Evolutionary conservation across 2,797 vertebrate species (phyloP).

Genomic region (Coendou prehensilis): DNA sequence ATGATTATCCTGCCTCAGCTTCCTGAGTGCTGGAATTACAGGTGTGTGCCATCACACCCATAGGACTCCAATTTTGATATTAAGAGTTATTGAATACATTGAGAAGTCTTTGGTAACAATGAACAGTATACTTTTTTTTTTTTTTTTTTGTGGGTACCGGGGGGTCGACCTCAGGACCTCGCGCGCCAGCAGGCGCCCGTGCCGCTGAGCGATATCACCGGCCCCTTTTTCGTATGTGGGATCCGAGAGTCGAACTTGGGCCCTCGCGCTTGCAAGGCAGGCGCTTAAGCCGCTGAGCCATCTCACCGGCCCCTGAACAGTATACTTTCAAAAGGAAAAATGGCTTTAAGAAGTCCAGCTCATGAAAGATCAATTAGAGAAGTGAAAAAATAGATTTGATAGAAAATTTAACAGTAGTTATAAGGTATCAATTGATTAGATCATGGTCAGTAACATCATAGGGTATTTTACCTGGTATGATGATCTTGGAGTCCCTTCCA

Average conservation of each 20-base stretch:
- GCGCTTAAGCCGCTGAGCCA: too few species aligned
- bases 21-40: background rate
- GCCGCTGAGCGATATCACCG: too few species aligned
- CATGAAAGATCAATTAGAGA: background rate
- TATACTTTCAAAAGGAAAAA: background rate
- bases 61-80: background rate
- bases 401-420: background rate
- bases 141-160: too few species aligned
- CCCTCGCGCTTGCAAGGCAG: too few species aligned
- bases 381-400: background rate
- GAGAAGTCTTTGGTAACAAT: background rate
- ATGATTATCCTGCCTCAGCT: background rate
- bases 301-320: too few species aligned
- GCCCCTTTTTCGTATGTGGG: too few species aligned
- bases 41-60: background rate
- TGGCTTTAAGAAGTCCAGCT: slow-evolving; percentile 4
- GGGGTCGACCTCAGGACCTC: too few species aligned
- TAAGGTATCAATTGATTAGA: background rate
- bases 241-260: too few species aligned
- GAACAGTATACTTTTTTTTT: background rate
- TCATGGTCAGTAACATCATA: background rate
- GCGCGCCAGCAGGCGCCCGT: too few species aligned
- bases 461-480: background rate
- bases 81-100: slow-evolving; percentile 3
- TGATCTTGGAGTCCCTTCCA: background rate